These are phyloP conservation scores for Chaetodon trifasciatus DNA, from an alignment of 2,797 vertebrate genomes.

Conservation along the genomic window DNA sequence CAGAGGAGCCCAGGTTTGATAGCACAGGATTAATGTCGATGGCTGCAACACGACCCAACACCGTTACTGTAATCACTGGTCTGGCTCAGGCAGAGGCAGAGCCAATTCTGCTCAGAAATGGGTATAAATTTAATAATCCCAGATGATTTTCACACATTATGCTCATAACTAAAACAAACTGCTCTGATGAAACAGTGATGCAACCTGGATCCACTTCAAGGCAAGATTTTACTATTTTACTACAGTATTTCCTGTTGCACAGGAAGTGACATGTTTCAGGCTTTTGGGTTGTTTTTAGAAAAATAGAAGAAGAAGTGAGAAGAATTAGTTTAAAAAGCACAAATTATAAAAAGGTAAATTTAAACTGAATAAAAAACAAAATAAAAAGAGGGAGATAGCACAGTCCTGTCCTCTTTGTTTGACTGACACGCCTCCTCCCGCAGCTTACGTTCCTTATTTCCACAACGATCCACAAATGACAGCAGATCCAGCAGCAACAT, in stretches of 20 bases:
- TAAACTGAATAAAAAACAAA: not conserved
- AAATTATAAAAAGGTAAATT: not conserved
- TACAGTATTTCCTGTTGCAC: not conserved
- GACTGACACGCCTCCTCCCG: constrained; percentile 5
- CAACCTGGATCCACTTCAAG: not conserved
- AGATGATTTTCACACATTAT: constrained; percentile 46
- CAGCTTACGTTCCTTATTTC: constrained; percentile 10
- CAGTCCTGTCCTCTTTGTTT: not conserved
- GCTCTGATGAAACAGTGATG: not conserved
- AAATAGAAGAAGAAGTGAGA: not conserved
- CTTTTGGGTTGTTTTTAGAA: not conserved
- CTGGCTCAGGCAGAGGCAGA: constrained; percentile 64
- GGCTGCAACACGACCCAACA: constrained; percentile 63
- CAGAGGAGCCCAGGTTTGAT: constrained; percentile 68
- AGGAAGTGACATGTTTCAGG: not conserved
- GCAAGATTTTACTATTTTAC: not conserved
- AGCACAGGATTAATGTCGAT: constrained; percentile 80
- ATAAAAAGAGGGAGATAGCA: not conserved
- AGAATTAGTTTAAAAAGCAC: not conserved
- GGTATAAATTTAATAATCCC: constrained; percentile 55
- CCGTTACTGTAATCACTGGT: constrained; percentile 74
- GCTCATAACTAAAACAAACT: constrained; percentile 6
- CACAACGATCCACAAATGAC: constrained; percentile 50
- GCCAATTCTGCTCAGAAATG: constrained; percentile 60
- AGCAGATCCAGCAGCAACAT: constrained; percentile 46